phyloP scores from a whole-genome alignment of 2,888 invertebrate genomes.

The Deilephila porcellus region DNA sequence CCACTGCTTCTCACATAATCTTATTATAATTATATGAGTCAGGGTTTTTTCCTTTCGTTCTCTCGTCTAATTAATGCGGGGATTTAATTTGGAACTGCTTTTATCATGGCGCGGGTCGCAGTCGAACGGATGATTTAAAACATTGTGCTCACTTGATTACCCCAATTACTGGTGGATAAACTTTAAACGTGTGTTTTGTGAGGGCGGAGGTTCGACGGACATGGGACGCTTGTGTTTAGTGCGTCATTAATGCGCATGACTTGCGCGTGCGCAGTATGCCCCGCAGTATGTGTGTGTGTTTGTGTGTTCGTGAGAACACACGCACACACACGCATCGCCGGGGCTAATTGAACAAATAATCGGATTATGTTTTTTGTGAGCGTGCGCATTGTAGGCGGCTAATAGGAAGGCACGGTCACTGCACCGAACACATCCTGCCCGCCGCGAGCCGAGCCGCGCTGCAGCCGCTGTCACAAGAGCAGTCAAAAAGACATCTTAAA shows the following conservation, averaged over 20 bases:
- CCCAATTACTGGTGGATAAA: slow-evolving; percentile 21
- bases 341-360: slow-evolving; percentile 49
- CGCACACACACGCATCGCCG: slow-evolving; percentile 23
- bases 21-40: slow-evolving; percentile 7
- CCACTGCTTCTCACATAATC: slow-evolving; percentile 12
- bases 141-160: slow-evolving; percentile 22
- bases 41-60: slow-evolving; percentile 4
- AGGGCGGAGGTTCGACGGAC: slow-evolving; percentile 29
- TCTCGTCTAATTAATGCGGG: slow-evolving; percentile 16
- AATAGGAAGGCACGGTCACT: slow-evolving; percentile 25
- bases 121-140: slow-evolving; percentile 21
- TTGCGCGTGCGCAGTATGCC: slow-evolving; percentile 46
- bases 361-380: slow-evolving; percentile 49
- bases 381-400: slow-evolving; percentile 18
- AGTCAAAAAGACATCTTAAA: too few relatives aligned
- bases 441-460: neutral
- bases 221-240: slow-evolving; percentile 34
- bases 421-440: slow-evolving; percentile 20
- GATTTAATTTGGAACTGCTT: slow-evolving; percentile 10
- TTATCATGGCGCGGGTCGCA: neutral
- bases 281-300: slow-evolving; percentile 12
- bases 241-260: slow-evolving; percentile 58
- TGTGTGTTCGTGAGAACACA: slow-evolving; percentile 31
- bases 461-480: neutral
- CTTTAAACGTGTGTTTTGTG: slow-evolving; percentile 9